Conservation (phyloP, 2,797 vertebrate genomes). For the Anguilla pacifica region DNA sequence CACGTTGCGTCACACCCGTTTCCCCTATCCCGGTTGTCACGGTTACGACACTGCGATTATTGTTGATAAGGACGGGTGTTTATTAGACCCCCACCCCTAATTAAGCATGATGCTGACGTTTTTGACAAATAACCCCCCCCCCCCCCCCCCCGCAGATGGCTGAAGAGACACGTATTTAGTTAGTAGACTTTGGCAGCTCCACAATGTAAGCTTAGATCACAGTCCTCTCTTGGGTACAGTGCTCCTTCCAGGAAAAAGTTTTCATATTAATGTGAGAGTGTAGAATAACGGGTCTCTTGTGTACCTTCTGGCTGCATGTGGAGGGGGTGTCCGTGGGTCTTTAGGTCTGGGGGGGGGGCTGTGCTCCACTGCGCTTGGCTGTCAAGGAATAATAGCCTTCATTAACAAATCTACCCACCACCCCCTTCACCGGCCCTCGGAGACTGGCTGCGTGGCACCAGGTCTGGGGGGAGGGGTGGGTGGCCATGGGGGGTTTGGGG, state of each 20-base stretch:
- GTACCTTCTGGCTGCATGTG: slow-evolving; percentile 16
- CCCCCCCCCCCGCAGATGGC: not conserved
- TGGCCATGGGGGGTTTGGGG: no score
- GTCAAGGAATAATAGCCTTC: not conserved
- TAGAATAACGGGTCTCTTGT: slow-evolving; percentile 35
- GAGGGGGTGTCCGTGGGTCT: not conserved
- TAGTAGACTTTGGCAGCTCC: not conserved
- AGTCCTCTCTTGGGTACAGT: not conserved
- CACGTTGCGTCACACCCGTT: not conserved
- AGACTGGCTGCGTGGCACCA: slow-evolving; percentile 15
- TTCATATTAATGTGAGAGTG: slow-evolving; percentile 33
- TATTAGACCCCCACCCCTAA: not conserved
- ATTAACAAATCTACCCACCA: not conserved
- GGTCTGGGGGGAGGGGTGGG: not conserved
- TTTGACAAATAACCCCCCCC: not conserved
- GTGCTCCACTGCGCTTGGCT: not conserved
- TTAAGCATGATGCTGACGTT: not conserved
- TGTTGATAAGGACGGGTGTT: not conserved
- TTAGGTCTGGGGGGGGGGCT: not conserved
- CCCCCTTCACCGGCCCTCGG: not conserved
- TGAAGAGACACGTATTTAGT: not conserved
- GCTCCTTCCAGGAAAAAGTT: not conserved
- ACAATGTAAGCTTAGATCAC: not conserved
- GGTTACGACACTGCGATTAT: not conserved
- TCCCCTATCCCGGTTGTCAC: not conserved